Evolutionary conservation across 2,797 vertebrate species (phyloP), one percentile per base, ranked within the genome.

Genomic region (Molossus alvarezi): DNA sequence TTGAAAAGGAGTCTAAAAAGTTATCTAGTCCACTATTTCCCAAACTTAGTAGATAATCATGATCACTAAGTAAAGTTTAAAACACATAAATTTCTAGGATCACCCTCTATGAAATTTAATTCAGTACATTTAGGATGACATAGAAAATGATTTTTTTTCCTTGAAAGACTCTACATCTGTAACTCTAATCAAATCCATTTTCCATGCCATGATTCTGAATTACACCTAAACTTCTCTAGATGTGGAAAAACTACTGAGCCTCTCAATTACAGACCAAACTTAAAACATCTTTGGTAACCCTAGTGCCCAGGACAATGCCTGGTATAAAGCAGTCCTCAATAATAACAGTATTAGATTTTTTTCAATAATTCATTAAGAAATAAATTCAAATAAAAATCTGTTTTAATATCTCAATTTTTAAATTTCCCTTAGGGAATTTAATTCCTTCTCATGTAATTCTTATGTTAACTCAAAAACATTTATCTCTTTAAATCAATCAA

Each of bases 381-480:
- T 48, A 91, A 75, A 84, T 69, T 80, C 33, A 62, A 80, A 37
- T 69, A 48, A 86, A 92, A 83, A 64, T 55, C 33, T 83, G 29
- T 65, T 73, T 85, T 48, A 85, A 27, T 55, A 80, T 62, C 37
- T 95, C 76, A 76, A 75, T 65, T 76, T 80, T 67, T 62, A 91
- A 91, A 91, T 21, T 81, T 12, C 81, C 69, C 48, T 93, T 65
- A 76, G 7, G n/a, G 17, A 92, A 86, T 92, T 0, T 87, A 67
- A 92, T 48, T 90, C n/a, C 80, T 87, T 94, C 64, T 79, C 69
- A 25, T 45, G 21, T 91, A 91, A 90, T 77, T 91, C 65, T 88
- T 88, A 65, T 18, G 11, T 87, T 73, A 95, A 88, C 33, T 69
- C 37, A 91, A 84, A 79, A 25, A 84, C 73, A 73, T 41, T 77